Conservation (phyloP, 2,888 invertebrate species). For the Napeogenes inachia region DNA sequence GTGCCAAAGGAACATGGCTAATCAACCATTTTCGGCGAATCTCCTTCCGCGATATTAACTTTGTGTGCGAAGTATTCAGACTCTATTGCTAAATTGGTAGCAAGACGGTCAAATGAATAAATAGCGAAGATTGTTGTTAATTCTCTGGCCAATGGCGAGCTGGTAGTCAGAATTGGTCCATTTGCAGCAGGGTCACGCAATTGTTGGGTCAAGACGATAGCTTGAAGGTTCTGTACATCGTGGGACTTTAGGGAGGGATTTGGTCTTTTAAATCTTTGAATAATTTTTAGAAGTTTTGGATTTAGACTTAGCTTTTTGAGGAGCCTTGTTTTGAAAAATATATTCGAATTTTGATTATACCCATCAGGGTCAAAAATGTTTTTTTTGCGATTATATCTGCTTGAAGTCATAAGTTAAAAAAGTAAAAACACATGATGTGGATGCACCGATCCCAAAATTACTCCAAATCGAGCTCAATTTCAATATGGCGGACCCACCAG, state of each 20-base stretch:
- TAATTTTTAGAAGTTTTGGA: not conserved
- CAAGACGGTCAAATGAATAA: slow-evolving; percentile 65
- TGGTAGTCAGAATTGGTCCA: slow-evolving; percentile 63
- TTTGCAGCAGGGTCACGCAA: slow-evolving; percentile 67
- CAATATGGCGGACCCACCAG: slow-evolving; percentile 18
- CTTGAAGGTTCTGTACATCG: slow-evolving; percentile 39
- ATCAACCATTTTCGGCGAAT: slow-evolving; percentile 51
- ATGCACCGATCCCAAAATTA: not conserved
- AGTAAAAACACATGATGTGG: too few species aligned
- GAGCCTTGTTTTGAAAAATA: too few species aligned
- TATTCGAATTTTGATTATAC: too few species aligned
- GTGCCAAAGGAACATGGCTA: slow-evolving; percentile 51
- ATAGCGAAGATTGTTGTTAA: slow-evolving; percentile 65
- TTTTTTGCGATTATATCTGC: too few species aligned
- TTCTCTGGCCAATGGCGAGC: slow-evolving; percentile 62
- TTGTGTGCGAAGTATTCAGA: slow-evolving; percentile 26
- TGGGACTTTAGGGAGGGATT: not conserved
- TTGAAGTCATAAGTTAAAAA: too few species aligned
- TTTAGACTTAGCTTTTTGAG: too few species aligned
- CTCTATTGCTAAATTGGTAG: slow-evolving; percentile 66
- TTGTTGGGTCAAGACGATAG: slow-evolving; percentile 52
- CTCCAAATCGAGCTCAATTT: slow-evolving; percentile 17
- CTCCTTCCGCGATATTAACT: slow-evolving; percentile 25
- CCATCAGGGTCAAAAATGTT: too few species aligned
- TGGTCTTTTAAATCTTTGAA: slow-evolving; percentile 1